Evolutionary conservation across 2,113 vertebrate species (phyloP).

Genomic region (Alaudala cheleensis): DNA sequence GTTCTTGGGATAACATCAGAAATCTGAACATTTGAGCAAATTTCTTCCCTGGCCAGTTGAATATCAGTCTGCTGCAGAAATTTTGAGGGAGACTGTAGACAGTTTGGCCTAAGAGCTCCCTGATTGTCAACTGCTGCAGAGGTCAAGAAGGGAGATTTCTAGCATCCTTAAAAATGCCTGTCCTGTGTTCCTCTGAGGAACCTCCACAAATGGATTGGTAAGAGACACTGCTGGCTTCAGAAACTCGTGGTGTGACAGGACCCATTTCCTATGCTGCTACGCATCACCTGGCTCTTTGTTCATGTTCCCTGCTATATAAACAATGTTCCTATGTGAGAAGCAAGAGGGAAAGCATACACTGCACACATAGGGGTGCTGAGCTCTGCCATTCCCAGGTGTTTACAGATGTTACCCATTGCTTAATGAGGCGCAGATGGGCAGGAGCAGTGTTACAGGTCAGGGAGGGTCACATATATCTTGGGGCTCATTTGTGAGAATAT

Average conservation of each 20-base stretch:
- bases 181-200: neutral
- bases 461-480: neutral
- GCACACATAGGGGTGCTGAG: fast-evolving
- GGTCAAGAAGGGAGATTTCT: neutral
- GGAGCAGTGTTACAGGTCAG: neutral
- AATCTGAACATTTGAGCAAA: neutral
- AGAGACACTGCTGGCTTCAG: neutral
- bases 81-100: neutral
- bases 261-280: fast-evolving
- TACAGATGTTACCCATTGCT: neutral
- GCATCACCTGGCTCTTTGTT: neutral
- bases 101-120: neutral
- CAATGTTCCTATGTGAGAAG: fast-evolving
- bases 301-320: neutral
- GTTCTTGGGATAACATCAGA: neutral
- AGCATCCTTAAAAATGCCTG: neutral
- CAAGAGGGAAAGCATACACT: neutral
- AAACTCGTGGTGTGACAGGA: neutral
- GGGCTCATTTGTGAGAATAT: neutral
- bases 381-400: neutral
- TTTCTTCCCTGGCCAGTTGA: neutral
- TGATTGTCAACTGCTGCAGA: neutral
- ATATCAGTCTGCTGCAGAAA: neutral
- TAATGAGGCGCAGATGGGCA: neutral
- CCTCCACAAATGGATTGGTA: neutral